Evolutionary conservation across 2,888 invertebrate genomes (phyloP).

Genomic region (Gymnoscelis rufifasciata): DNA sequence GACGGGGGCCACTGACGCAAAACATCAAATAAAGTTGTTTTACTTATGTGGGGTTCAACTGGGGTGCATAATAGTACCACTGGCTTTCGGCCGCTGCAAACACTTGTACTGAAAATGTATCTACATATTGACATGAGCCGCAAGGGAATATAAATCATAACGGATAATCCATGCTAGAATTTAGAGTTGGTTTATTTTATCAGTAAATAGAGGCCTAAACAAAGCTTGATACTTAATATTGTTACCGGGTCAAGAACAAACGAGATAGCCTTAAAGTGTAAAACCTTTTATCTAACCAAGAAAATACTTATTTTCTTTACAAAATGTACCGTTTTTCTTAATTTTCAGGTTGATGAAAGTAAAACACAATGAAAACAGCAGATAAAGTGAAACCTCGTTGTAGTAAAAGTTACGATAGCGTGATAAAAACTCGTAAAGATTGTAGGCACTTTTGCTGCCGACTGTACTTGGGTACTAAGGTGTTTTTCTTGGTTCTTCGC

Average conservation of each 20-base stretch:
- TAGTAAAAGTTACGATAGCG: slow-evolving; percentile 21
- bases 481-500: slow-evolving; percentile 46
- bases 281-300: slow-evolving; percentile 10
- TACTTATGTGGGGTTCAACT: slow-evolving; percentile 62
- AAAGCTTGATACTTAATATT: not conserved
- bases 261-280: not conserved
- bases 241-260: too few relatives aligned
- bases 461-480: slow-evolving; percentile 36
- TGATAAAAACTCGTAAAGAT: slow-evolving; percentile 22
- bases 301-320: slow-evolving; percentile 6
- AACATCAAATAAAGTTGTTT: slow-evolving; percentile 78
- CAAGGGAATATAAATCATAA: slow-evolving; percentile 8
- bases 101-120: slow-evolving; percentile 15
- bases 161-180: not conserved
- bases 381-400: slow-evolving; percentile 24
- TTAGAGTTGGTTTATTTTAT: not conserved
- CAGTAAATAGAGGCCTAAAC: too few relatives aligned
- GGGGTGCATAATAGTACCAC: slow-evolving; percentile 74
- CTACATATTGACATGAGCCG: slow-evolving; percentile 16
- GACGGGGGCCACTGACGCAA: slow-evolving; percentile 52
- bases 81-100: slow-evolving; percentile 33
- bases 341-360: slow-evolving; percentile 16
- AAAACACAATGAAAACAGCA: slow-evolving; percentile 19
- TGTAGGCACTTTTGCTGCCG: slow-evolving; percentile 32
- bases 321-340: slow-evolving; percentile 10